phyloP scores from a whole-genome alignment of 2,888 invertebrate species.

The Machimus atricapillus region DNA sequence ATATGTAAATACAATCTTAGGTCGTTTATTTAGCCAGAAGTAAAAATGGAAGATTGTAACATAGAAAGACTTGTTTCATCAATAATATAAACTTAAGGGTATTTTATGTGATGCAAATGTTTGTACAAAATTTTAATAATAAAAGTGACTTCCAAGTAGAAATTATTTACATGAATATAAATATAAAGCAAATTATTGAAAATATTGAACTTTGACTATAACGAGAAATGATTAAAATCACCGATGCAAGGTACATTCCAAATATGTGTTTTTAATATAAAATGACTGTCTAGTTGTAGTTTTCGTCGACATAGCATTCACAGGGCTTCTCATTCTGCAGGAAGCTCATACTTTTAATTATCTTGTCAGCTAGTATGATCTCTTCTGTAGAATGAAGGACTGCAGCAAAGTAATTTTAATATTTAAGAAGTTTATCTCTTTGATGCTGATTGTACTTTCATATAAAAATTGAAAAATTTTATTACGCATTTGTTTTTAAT shows the following conservation, averaged over 20 bases:
- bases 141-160: slow-evolving; percentile 37
- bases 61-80: slow-evolving; percentile 32
- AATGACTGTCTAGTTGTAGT: not conserved
- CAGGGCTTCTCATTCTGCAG: not conserved
- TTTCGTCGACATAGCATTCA: not conserved
- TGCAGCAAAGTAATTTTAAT: not conserved
- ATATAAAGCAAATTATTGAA: not conserved
- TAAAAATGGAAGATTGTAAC: slow-evolving; percentile 4
- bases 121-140: slow-evolving; percentile 34
- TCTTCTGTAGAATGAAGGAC: not conserved
- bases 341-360: not conserved
- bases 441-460: not conserved
- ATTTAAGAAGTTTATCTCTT: not conserved
- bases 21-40: not conserved
- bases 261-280: slow-evolving; percentile 23
- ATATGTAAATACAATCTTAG: slow-evolving; percentile 19
- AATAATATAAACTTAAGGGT: slow-evolving; percentile 25
- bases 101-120: slow-evolving; percentile 37
- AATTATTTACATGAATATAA: slow-evolving; percentile 18
- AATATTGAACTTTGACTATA: slow-evolving; percentile 1
- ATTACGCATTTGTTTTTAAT: too few species aligned
- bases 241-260: not conserved
- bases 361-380: not conserved
- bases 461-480: not conserved
- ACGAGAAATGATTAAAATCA: not conserved